Evolutionary conservation across 2,113 vertebrate genomes (phyloP).

Genomic region (Callionymus lyra): DNA sequence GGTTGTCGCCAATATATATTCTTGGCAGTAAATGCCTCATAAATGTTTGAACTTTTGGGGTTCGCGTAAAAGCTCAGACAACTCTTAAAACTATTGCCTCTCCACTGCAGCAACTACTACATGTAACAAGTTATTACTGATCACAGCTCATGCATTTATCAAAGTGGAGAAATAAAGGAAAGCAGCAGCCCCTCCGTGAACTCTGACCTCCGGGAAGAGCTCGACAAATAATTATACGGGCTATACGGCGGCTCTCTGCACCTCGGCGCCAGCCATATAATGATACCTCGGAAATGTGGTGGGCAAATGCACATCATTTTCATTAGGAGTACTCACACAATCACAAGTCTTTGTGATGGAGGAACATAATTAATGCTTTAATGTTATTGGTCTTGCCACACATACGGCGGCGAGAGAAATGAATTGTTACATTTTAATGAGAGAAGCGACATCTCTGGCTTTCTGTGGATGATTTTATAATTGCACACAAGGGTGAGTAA

Average conservation of each 20-base stretch:
- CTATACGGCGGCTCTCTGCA: conserved; percentile 86
- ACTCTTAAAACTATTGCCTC: too few relatives aligned
- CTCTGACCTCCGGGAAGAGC: conserved; percentile 41
- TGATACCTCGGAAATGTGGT: conserved; percentile 71
- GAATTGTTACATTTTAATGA: conserved; percentile 96
- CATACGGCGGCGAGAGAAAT: conserved; percentile 76
- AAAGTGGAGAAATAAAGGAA: conserved; percentile 41
- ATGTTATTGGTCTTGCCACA: conserved; percentile 86
- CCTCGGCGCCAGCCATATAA: conserved; percentile 85
- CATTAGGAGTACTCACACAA: conserved; percentile 88
- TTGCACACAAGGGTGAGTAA: conserved; percentile 69
- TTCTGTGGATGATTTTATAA: conserved; percentile 76
- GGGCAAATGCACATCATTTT: conserved; percentile 77
- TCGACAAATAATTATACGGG: conserved; percentile 82
- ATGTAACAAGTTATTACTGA: conserved; percentile 32
- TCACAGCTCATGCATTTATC: conserved; percentile 27
- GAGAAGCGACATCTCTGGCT: conserved; percentile 85
- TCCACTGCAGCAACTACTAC: neutral
- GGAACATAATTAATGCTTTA: conserved; percentile 96
- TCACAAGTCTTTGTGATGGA: conserved; percentile 89
- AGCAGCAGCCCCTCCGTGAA: conserved; percentile 26
- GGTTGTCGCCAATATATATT: too few relatives aligned
- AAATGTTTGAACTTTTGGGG: too few relatives aligned
- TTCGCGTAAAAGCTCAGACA: too few relatives aligned
- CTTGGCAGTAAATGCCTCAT: too few relatives aligned